Base-by-base conservation (phyloP, 2,888 invertebrate genomes). In the Drosophila anomelani region DNA sequence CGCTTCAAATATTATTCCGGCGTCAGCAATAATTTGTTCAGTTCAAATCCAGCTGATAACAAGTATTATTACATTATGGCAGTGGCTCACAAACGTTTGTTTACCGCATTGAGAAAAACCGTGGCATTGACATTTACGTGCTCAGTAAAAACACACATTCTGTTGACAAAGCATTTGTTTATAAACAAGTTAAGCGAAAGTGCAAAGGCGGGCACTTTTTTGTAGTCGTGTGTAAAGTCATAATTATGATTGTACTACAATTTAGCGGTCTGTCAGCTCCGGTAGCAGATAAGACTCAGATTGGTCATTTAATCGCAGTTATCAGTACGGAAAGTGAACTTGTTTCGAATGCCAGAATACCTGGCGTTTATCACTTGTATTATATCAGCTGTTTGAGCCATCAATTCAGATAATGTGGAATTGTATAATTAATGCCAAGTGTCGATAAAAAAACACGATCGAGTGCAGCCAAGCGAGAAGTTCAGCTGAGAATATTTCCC, bases 41-140 rank as follows among this genome's bases (percentile, higher is more conserved):
- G 47, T n/a, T 54, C 55, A 55, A 58, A 20, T 13, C 13, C 41
- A 60, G 72, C 76, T 84, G 79, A 81, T 75, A 78, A 66, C 58
- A 62, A 60, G 55, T 9, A 55, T 51, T 26, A 26, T 46, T 58
- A 57, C 13, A 55, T 51, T 47, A 47, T 47, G 20, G 46, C 38
- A 15, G 23, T 47, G 12, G 6, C 32, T 13, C 26, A 39, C 55
- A 26, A 41, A 43, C 36, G 51, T 46, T 5, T 60, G 49, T 63
- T 47, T 66, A 51, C 62, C 57, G 7, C 75, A 75, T 64, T 80
- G 64, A 70, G 47, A 61, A 46, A 20, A 41, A 44, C 36, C 34
- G 57, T 60, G 69, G 44, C 60, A 70, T 46, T 63, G 79, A 23
- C 55, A 76, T 62, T 75, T 46, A 55, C 63, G 59, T 34, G 23